Evolutionary conservation across 2,888 invertebrate species (phyloP).

Genomic region (Shargacucullia verbasci): DNA sequence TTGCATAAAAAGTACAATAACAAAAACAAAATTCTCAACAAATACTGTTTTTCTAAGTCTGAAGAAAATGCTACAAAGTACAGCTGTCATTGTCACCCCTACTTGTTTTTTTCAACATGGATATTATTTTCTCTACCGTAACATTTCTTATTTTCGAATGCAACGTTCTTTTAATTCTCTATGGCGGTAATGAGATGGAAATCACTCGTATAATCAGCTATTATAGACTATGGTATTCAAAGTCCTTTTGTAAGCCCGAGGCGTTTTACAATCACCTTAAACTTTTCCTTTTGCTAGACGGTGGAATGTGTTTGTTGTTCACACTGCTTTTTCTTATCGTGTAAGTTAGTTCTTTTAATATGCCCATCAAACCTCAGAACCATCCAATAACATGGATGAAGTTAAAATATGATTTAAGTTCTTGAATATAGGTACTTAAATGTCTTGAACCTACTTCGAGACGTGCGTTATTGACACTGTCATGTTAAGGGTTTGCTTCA

Average conservation of each 20-base stretch:
- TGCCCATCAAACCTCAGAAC: too few species aligned
- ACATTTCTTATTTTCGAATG: conserved; percentile 24
- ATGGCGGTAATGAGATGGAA: conserved; percentile 40
- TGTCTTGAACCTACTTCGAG: too few species aligned
- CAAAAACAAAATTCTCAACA: conserved; percentile 5
- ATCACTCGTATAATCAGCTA: conserved; percentile 43
- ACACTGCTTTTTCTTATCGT: neutral
- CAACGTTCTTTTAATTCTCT: conserved; percentile 42
- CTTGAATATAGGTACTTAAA: too few species aligned
- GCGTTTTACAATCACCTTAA: conserved; percentile 33
- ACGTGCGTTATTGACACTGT: conserved; percentile 1
- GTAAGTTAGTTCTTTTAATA: too few species aligned
- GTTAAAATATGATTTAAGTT: too few species aligned
- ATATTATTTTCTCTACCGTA: conserved; percentile 26
- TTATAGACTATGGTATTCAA: conserved; percentile 53
- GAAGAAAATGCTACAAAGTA: conserved; percentile 29
- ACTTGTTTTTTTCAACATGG: conserved; percentile 20
- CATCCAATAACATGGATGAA: too few species aligned
- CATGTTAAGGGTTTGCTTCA: conserved; percentile 8
- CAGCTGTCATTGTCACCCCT: conserved; percentile 26
- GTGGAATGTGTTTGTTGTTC: conserved; percentile 28
- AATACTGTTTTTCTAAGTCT: neutral
- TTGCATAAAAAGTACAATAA: conserved; percentile 12
- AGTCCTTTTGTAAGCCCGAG: conserved; percentile 37
- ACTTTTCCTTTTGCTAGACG: conserved; percentile 23